Evolutionary conservation across 2,797 vertebrate genomes (phyloP).

Genomic region (Todus mexicanus): DNA sequence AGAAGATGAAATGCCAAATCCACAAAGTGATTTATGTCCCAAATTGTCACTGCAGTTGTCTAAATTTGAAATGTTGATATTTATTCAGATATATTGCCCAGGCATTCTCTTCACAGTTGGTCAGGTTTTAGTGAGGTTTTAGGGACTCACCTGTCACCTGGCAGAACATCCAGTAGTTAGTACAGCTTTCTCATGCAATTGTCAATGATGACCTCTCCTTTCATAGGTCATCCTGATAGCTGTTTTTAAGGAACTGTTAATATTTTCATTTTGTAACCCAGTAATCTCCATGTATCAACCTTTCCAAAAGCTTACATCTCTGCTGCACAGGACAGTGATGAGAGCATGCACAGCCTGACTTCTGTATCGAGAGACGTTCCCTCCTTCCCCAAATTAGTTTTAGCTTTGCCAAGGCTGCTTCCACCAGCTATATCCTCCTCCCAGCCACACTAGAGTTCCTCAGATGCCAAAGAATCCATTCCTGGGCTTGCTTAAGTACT

Average conservation of each 20-base stretch:
- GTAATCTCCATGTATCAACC: background rate
- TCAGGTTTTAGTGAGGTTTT: background rate
- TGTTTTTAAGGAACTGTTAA: background rate
- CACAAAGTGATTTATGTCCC: background rate
- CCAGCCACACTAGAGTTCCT: background rate
- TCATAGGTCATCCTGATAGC: background rate
- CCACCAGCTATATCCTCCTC: background rate
- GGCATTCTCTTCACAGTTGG: background rate
- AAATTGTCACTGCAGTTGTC: background rate
- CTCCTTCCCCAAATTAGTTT: background rate
- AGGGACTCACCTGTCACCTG: background rate
- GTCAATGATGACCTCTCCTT: background rate
- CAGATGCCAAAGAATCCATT: background rate
- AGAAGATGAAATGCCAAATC: background rate
- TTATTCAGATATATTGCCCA: background rate
- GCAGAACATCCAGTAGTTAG: background rate
- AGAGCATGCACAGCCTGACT: background rate
- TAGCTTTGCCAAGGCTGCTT: background rate
- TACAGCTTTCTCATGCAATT: background rate
- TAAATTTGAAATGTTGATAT: background rate
- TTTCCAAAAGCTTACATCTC: background rate
- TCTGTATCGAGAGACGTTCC: background rate
- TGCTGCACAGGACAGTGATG: background rate
- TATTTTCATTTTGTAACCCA: background rate
- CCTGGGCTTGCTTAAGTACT: background rate